A percentile compares a stretch with the other conserved stretches of the same genome.
phyloP scores from a whole-genome alignment of 2,113 vertebrate species.

The Sorex araneus region DNA sequence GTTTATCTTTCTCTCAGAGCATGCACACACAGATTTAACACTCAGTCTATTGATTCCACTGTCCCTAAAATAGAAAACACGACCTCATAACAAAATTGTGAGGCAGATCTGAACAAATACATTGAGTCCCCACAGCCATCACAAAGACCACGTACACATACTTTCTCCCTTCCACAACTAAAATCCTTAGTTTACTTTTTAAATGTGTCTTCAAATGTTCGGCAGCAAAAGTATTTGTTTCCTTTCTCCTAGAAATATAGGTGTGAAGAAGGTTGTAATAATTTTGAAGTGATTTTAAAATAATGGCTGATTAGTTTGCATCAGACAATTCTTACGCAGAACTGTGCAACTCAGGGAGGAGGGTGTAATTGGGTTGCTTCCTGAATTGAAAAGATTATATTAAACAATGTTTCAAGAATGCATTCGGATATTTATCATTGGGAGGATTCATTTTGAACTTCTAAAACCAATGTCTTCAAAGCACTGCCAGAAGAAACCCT shows the following conservation, averaged over 20 bases:
- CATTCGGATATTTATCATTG: not conserved
- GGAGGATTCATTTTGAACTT: no score
- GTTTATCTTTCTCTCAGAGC: not conserved
- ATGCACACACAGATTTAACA: not conserved
- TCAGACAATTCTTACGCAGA: conserved; percentile 30
- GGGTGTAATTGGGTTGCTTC: conserved; percentile 4
- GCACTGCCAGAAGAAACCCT: no score
- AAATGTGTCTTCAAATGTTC: conserved; percentile 42
- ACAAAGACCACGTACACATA: not conserved
- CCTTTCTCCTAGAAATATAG: conserved; percentile 27
- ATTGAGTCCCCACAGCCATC: not conserved
- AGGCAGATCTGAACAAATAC: not conserved
- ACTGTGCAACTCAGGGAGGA: not conserved
- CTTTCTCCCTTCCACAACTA: not conserved
- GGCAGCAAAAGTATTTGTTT: conserved; percentile 22
- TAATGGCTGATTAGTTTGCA: conserved; percentile 8
- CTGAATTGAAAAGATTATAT: conserved; percentile 50
- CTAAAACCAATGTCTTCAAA: no score
- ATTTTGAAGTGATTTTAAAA: conserved; percentile 42
- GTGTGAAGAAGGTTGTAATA: not conserved
- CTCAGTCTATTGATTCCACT: not conserved
- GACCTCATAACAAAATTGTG: not conserved
- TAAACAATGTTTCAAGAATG: conserved; percentile 12
- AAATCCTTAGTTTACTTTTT: conserved; percentile 34
- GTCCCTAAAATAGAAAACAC: conserved; percentile 10